Conservation (phyloP, 2,113 vertebrate genomes). For the Herpailurus yagouaroundi region DNA sequence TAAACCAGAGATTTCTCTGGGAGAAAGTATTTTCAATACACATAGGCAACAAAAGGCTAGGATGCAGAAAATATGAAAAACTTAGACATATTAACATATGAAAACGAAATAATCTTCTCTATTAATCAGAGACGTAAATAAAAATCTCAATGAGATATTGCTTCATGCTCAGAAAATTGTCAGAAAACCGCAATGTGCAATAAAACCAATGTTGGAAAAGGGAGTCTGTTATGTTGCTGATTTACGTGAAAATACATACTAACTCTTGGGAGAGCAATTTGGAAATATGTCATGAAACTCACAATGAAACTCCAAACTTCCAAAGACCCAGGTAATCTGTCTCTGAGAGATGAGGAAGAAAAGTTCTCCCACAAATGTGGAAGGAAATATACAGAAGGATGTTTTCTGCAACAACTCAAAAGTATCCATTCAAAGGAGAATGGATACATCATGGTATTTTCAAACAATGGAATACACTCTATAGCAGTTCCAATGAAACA, state of each 20-base stretch:
- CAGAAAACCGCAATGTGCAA: not conserved
- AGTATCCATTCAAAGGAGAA: not conserved
- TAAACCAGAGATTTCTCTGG: not conserved
- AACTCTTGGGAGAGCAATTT: slow-evolving; percentile 4
- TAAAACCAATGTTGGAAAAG: not conserved
- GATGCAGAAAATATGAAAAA: not conserved
- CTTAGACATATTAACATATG: not conserved
- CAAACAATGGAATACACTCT: not conserved
- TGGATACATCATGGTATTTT: not conserved
- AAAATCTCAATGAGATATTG: not conserved
- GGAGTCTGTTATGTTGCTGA: not conserved
- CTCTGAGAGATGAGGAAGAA: not conserved
- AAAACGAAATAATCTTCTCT: not conserved
- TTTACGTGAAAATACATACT: not conserved
- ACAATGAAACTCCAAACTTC: not conserved
- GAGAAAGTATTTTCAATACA: slow-evolving; percentile 2
- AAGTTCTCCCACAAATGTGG: not conserved
- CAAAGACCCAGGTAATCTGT: not conserved
- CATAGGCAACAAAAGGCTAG: not conserved
- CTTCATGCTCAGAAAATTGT: slow-evolving; percentile 18
- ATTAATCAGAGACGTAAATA: slow-evolving; percentile 15
- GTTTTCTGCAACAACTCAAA: not conserved
- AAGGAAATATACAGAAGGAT: not conserved
- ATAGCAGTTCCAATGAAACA: not conserved
- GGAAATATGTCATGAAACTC: not conserved